phyloP scores from a whole-genome alignment of 2,888 invertebrate genomes.

The Hydrotaea diabolus region DNA sequence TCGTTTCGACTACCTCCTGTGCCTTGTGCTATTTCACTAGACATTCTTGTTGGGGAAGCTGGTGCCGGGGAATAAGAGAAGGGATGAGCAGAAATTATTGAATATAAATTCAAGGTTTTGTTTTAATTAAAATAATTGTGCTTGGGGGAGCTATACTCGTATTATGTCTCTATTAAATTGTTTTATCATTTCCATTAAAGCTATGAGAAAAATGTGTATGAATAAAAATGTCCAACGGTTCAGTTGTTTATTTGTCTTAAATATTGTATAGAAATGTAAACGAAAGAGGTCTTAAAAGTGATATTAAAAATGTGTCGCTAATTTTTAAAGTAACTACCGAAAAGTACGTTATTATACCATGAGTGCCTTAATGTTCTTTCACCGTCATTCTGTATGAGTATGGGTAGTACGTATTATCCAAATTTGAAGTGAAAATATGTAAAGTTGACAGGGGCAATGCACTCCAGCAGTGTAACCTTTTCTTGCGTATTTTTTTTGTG shows the following conservation, averaged over 20 bases:
- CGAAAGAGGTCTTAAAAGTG: not conserved
- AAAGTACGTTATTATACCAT: too few relatives aligned
- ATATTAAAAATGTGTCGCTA: too few relatives aligned
- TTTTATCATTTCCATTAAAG: not conserved
- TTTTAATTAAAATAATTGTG: conserved; percentile 51
- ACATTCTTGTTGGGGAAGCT: not conserved
- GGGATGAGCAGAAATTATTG: conserved; percentile 26
- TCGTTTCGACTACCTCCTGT: not conserved
- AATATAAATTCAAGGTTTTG: conserved; percentile 49
- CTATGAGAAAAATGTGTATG: not conserved
- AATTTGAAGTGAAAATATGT: too few relatives aligned
- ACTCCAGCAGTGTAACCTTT: too few relatives aligned
- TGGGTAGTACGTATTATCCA: too few relatives aligned
- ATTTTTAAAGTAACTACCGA: too few relatives aligned
- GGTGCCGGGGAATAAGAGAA: not conserved
- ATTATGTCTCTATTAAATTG: not conserved
- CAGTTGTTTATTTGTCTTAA: too few relatives aligned
- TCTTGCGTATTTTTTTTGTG: too few relatives aligned
- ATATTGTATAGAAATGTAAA: not conserved
- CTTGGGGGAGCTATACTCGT: not conserved
- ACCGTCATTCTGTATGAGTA: too few relatives aligned
- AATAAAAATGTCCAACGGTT: too few relatives aligned
- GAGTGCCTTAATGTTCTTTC: too few relatives aligned
- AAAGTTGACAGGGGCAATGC: too few relatives aligned
- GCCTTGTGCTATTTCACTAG: not conserved